These are phyloP conservation scores for Megaustenia siamemsis DNA, from an alignment of 2,888 invertebrate genomes.

Conservation along the genomic window DNA sequence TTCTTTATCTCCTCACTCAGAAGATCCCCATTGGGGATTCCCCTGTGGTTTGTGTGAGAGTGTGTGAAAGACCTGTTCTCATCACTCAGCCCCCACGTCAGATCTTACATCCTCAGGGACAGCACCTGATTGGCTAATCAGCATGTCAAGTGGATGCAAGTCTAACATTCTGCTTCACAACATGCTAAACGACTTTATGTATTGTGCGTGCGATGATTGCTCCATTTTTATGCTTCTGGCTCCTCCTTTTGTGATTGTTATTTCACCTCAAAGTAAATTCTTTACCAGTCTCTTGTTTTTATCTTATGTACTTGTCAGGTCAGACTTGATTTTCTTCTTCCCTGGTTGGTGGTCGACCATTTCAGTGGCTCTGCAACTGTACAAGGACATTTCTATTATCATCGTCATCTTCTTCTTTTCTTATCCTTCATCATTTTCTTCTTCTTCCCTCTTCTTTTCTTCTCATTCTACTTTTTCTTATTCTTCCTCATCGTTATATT, in stretches of 20 bases:
- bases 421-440: too few species aligned
- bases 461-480: too few species aligned
- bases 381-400: too few species aligned
- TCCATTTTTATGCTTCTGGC: neutral
- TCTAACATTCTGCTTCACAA: constrained; percentile 10
- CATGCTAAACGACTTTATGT: constrained; percentile 37
- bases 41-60: constrained; percentile 1
- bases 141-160: constrained; percentile 31
- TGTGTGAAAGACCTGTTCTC: constrained; percentile 42
- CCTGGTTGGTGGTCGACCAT: too few species aligned
- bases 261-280: too few species aligned
- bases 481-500: too few species aligned
- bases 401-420: too few species aligned
- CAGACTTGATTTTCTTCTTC: too few species aligned
- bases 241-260: neutral
- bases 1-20: constrained; percentile 18
- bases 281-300: too few species aligned
- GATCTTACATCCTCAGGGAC: constrained; percentile 36
- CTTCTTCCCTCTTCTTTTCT: too few species aligned
- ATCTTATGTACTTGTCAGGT: too few species aligned
- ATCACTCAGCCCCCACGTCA: constrained; percentile 33
- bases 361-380: too few species aligned
- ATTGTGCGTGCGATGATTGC: constrained; percentile 13
- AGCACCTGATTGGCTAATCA: constrained; percentile 47
- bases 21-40: constrained; percentile 4